Conservation (phyloP, 2,888 invertebrate genomes). For the Lochmaea crataegi region DNA sequence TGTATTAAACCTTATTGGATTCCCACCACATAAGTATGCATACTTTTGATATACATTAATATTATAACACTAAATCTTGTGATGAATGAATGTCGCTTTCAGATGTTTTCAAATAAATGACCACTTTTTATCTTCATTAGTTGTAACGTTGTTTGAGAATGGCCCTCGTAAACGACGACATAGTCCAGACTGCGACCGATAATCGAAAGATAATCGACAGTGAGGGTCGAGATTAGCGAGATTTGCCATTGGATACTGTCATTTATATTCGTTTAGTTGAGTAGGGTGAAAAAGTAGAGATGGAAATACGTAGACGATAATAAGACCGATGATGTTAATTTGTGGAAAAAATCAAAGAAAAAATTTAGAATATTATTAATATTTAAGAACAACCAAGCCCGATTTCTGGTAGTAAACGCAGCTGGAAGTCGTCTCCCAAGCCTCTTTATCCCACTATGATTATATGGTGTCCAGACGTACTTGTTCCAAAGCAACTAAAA, state of each 20-base stretch:
- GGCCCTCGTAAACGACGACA: constrained; percentile 36
- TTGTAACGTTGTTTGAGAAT: constrained; percentile 29
- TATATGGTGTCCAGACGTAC: too few species aligned
- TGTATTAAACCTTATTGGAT: too few species aligned
- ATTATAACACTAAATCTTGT: neutral
- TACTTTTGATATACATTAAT: too few species aligned
- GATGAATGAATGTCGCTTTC: constrained; percentile 27
- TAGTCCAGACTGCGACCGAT: constrained; percentile 55
- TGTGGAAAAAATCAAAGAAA: too few species aligned
- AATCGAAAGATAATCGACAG: constrained; percentile 61
- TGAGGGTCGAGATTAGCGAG: constrained; percentile 62
- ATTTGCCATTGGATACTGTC: constrained; percentile 64
- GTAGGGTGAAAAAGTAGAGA: constrained; percentile 23
- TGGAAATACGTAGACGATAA: neutral
- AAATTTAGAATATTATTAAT: too few species aligned
- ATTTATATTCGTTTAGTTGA: constrained; percentile 63
- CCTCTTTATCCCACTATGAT: too few species aligned
- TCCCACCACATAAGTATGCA: too few species aligned
- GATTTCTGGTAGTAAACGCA: too few species aligned
- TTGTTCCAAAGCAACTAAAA: too few species aligned
- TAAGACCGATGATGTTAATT: neutral
- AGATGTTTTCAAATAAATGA: constrained; percentile 17
- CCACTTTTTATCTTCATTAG: constrained; percentile 38
- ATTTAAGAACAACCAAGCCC: too few species aligned
- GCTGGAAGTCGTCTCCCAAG: too few species aligned